Base-by-base conservation (phyloP, 2,797 vertebrate genomes). In the Hypotaenidia okinawae region DNA sequence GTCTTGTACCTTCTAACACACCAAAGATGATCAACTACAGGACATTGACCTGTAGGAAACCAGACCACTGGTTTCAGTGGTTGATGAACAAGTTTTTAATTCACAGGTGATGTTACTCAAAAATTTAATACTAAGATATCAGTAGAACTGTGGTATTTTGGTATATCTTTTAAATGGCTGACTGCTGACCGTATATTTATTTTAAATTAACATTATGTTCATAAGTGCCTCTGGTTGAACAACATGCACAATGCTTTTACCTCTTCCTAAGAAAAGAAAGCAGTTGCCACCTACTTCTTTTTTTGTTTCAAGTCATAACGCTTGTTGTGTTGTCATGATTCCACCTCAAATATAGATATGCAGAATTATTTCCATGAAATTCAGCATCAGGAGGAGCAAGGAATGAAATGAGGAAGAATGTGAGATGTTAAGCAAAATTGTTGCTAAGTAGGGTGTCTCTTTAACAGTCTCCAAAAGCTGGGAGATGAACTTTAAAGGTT, bases 401-500 rank as follows among this genome's bases (percentile, higher is more conserved):
- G 41, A 75, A 81, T 76, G 30, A 81, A 93, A 78, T 47, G 12
- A 55, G 32, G 25, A 91, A 84, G 32, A 82, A 69, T 77, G 27
- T 1, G 1, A 88, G 52, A 63, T 30, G 35, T 45, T 94, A 95
- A 85, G 35, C 24, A 66, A 89, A 83, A 78, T 28, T 73, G 30
- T 89, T 87, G 85, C 55, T 89, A 92, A 92, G 91, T 76, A 54
- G 39, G n/a, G 23, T 62, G n/a, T 9, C 52, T 85, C 43, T 87
- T 92, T 66, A 72, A 79, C 85, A 83, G 43, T 78, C 59, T 96
- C n/a, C 33, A 79, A 64, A 73, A 93, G 16, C 41, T 85, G 30
- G 28, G 68, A 75, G 75, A 37, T 91, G 78, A 95, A 91, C 76
- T 96, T 94, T 86, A 84, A 94, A 93, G 62, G 43, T 39, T 93